Evolutionary conservation across 2,797 vertebrate genomes (phyloP), one percentile per base, ranked within the genome.

Genomic region (Phalanger gymnotis): DNA sequence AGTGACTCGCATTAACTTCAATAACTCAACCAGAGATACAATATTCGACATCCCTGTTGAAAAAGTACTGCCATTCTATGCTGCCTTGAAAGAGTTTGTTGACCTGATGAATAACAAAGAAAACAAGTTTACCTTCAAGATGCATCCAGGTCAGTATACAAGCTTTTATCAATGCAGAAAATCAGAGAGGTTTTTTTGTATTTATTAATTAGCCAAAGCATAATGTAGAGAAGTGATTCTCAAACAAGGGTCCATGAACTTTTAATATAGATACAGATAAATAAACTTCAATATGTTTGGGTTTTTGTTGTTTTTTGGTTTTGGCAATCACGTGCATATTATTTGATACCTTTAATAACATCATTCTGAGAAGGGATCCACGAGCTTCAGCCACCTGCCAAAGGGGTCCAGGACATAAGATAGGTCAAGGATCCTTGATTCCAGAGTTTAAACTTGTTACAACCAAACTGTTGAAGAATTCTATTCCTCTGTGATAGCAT

Each of bases 21-120:
- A 99, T 98, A 99, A 99, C n/a, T 99, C 99, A 95, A 99, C 99
- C 34, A 98, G 99, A 98, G 99, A 99, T 93, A 99, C 99, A 0
- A 98, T 99, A 96, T 99, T 99, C 98, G 99, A 99, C 98, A 90
- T 99, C 7, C 99, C 99, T 6, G 52, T 99, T 47, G 98, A 99
- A 90, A 98, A 99, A 97, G 99, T 99, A 28, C 99, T 99, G 97
- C 99, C 99, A 0, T 99, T 99, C 98, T 99, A 99, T 98, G 97
- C 99, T 94, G 99, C 99, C 0, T 98, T 99, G 90, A 99, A 98
- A 98, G 98, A 99, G 94, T 99, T 99, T 22, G 98, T 99, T 96
- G 97, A 99, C 96, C 98, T 99, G 94, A 98, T 99, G 99, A 99
- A 98, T 98, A 98, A 97, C 25, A 93, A 98, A 0, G 99, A 99